Evolutionary conservation across 1,140 invertebrate species (phyloP).

Genomic region (Papilio glaucus): DNA sequence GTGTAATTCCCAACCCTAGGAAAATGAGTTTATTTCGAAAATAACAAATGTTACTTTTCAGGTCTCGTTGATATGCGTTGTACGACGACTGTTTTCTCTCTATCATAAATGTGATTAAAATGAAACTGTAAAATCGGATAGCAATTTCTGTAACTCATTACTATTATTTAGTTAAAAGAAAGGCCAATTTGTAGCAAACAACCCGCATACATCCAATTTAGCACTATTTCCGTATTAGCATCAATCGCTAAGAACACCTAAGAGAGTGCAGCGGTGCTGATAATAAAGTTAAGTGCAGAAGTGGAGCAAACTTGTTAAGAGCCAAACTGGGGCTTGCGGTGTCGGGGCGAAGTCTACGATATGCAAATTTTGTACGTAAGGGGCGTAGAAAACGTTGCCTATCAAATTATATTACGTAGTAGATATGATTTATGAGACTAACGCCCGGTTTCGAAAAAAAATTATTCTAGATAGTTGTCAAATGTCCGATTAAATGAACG

Average conservation of each 20-base stretch:
- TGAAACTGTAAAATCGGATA: not conserved
- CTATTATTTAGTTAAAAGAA: not conserved
- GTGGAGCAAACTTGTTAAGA: conserved; percentile 34
- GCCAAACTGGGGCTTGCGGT: not conserved
- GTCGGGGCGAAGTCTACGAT: conserved; percentile 40
- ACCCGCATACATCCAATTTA: not conserved
- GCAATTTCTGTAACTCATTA: not conserved
- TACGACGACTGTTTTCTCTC: not conserved
- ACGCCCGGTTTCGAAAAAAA: no score
- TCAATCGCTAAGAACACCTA: not conserved
- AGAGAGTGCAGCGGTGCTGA: conserved; percentile 10
- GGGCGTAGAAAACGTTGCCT: conserved; percentile 28
- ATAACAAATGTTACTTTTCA: no score
- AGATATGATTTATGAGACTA: conserved; percentile 9
- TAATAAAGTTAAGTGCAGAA: conserved; percentile 40
- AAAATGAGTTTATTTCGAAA: no score
- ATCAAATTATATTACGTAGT: conserved; percentile 28
- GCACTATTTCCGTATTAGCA: not conserved
- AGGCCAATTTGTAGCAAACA: not conserved
- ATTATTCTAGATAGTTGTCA: no score
- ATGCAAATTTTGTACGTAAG: conserved; percentile 48
- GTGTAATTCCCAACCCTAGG: no score
- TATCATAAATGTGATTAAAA: not conserved
- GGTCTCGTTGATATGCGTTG: no score
- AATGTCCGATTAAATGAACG: no score